These are phyloP conservation scores for Chorisops tibialis DNA, from an alignment of 2,888 invertebrate genomes.

Conservation along the genomic window DNA sequence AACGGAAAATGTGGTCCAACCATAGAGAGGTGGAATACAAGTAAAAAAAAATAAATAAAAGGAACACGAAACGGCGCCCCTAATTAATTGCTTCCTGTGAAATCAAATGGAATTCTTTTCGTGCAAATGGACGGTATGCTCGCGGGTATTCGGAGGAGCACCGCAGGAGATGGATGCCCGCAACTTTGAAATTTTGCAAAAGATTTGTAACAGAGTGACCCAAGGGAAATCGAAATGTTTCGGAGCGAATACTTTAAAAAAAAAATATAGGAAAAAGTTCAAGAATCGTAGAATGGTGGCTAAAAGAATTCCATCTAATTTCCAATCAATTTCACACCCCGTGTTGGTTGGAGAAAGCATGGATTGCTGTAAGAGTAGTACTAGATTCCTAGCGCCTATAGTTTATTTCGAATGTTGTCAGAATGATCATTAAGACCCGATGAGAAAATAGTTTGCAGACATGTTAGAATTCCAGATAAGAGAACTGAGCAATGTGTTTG, in stretches of 20 bases:
- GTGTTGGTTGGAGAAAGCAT: not conserved
- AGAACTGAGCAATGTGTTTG: too few relatives aligned
- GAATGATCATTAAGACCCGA: too few relatives aligned
- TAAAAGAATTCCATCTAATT: not conserved
- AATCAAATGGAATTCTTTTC: slow-evolving; percentile 13
- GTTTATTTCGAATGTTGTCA: too few relatives aligned
- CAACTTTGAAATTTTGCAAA: too few relatives aligned
- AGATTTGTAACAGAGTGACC: too few relatives aligned
- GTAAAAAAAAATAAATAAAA: not conserved
- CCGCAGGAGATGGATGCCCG: too few relatives aligned
- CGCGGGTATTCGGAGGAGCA: too few relatives aligned
- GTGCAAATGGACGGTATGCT: not conserved
- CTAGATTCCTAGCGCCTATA: too few relatives aligned
- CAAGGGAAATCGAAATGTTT: too few relatives aligned
- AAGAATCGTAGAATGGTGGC: not conserved
- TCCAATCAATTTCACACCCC: not conserved
- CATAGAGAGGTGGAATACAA: not conserved
- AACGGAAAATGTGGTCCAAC: not conserved
- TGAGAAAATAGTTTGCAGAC: too few relatives aligned
- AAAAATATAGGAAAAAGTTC: not conserved
- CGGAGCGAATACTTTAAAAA: not conserved
- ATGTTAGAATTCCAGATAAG: too few relatives aligned
- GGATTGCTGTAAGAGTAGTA: too few relatives aligned
- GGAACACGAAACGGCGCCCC: slow-evolving; percentile 3
- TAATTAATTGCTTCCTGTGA: slow-evolving; percentile 30